Percentiles rank a stretch among this genome's conserved stretches.
Evolutionary conservation across 2,888 invertebrate genomes (phyloP).

Genomic region (Caenorhabditis wallacei): DNA sequence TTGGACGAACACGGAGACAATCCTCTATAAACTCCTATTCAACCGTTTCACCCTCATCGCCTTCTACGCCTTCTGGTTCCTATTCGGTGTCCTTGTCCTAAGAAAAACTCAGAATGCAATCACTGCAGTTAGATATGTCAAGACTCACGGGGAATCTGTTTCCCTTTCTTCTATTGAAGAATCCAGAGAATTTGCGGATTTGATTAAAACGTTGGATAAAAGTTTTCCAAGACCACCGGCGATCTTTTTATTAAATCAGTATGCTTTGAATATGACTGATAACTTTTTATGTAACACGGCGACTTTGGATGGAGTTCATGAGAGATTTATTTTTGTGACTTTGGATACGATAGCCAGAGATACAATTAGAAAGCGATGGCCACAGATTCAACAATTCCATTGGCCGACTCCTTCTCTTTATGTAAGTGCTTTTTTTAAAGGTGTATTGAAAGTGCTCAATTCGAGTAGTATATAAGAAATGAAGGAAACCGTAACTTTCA

Average conservation of each 20-base stretch:
- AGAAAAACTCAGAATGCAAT: slow-evolving; percentile 82
- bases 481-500: too few relatives aligned
- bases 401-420: slow-evolving; percentile 83
- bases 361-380: slow-evolving; percentile 77
- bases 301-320: slow-evolving; percentile 67
- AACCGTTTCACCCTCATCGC: slow-evolving; percentile 47
- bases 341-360: slow-evolving; percentile 80
- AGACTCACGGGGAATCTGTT: slow-evolving; percentile 77
- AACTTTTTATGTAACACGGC: slow-evolving; percentile 82
- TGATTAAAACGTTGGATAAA: slow-evolving; percentile 62
- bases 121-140: slow-evolving; percentile 81
- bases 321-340: slow-evolving; percentile 82
- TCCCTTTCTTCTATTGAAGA: slow-evolving; percentile 76
- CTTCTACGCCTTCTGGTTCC: slow-evolving; percentile 75
- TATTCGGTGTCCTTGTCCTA: slow-evolving; percentile 78
- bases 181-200: slow-evolving; percentile 77
- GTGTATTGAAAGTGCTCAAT: too few relatives aligned
- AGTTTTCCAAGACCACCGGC: slow-evolving; percentile 80
- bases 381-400: slow-evolving; percentile 81
- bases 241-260: slow-evolving; percentile 81
- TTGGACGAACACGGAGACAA: slow-evolving; percentile 34
- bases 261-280: slow-evolving; percentile 83
- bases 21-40: slow-evolving; percentile 50
- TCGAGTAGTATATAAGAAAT: too few relatives aligned
- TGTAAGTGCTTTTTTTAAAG: slow-evolving; percentile 70